Base-by-base conservation (phyloP, 2,113 vertebrate genomes). In the Carollia perspicillata region DNA sequence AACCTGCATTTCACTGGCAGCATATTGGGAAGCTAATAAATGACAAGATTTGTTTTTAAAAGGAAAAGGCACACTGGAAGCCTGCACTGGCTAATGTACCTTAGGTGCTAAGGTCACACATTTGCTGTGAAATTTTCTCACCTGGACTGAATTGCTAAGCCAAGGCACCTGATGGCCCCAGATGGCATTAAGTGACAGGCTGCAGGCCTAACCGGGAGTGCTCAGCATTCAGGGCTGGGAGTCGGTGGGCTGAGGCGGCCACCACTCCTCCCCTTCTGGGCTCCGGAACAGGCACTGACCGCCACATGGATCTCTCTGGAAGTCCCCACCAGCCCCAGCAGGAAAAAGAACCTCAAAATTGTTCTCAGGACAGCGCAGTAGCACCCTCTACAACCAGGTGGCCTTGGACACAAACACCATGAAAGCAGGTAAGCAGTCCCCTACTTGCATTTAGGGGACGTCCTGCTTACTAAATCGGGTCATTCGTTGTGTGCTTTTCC, bases 251-350 rank as follows among this genome's bases (percentile, higher is more conserved):
- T 28, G 20, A 65, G 22, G 16, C 16, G 3, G 33, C 37, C 37
- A 14, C 18, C 12, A 2, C 16, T 49, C 8, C 13, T 0, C 23
- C 5, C 20, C 8, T 44, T 72, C 26, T 0, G 2, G 69, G 35
- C 51, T 66, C 22, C 0, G 47, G 63, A 66, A 7, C 47, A 65
- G 53, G 65, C 8, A 30, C n/a, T 2, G 2, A 8, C 2, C 8
- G 23, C 33, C n/a, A 17, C 51, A 8, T 3, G 1, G 22, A 16
- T 55, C 53, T 30, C 3, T 22, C 2, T 26, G 42, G 37, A 66
- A 83, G 51, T 33, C 35, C 26, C 78, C 37, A 8, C 20, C 0
- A 44, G 4, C 7, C 9, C 42, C 23, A 28, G 10, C 23, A 51
- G 30, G 47, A 49, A 65, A 71, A 81, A 49, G 60, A 60, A 53